phyloP scores from a whole-genome alignment of 1,140 invertebrate genomes.

The Teleogryllus occipitalis region DNA sequence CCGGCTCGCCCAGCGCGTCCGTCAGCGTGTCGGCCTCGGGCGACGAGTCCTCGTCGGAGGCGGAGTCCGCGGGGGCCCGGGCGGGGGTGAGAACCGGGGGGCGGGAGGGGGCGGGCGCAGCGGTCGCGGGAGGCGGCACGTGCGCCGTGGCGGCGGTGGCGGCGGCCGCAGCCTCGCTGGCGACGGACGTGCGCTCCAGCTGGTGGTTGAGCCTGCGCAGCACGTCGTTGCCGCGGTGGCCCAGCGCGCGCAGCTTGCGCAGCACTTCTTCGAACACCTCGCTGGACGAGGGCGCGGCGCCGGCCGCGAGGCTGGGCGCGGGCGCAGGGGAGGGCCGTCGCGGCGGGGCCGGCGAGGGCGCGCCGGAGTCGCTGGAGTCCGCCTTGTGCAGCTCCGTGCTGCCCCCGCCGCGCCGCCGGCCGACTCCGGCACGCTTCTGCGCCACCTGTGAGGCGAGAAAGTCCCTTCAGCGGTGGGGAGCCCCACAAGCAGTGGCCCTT shows the following conservation, averaged over 20 bases:
- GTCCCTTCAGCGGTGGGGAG: no score
- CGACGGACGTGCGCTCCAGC: constrained; percentile 27
- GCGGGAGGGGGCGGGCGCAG: background rate
- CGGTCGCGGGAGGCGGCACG: no score
- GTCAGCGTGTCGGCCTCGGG: background rate
- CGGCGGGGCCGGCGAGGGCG: constrained; percentile 34
- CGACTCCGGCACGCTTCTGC: background rate
- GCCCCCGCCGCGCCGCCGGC: no score
- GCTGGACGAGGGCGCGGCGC: constrained; percentile 37
- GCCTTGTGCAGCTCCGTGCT: background rate
- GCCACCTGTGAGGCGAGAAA: background rate
- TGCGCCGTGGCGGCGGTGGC: no score
- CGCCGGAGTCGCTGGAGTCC: no score
- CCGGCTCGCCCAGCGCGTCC: background rate
- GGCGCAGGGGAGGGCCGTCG: no score
- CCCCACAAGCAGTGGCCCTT: no score
- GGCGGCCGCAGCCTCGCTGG: constrained; percentile 2
- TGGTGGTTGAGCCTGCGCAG: constrained; percentile 40
- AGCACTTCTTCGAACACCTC: constrained; percentile 51
- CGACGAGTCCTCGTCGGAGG: background rate
- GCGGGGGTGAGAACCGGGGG: background rate
- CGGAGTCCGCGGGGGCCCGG: background rate
- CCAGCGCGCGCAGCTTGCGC: constrained; percentile 44
- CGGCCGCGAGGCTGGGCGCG: background rate
- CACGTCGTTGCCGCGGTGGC: constrained; percentile 43